phyloP scores from a whole-genome alignment of 2,888 invertebrate genomes.

The Rhingia rostrata region DNA sequence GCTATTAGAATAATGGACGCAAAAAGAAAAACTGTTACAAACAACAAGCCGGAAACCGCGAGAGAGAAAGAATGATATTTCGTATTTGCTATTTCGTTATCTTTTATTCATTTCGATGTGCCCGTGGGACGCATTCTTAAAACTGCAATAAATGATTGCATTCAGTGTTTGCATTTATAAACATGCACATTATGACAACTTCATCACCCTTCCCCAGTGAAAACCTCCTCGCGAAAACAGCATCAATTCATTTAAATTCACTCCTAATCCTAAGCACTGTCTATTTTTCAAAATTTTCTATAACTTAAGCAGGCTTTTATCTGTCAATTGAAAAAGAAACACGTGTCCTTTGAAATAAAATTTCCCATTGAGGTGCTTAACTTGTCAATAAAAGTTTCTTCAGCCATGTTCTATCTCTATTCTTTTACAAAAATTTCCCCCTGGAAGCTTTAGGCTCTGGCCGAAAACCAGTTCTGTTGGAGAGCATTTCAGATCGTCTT shows the following conservation, averaged over 20 bases:
- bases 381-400: constrained; percentile 15
- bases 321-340: constrained; percentile 18
- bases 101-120: no score
- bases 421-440: constrained; percentile 20
- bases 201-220: constrained; percentile 10
- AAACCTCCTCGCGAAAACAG: constrained; percentile 3
- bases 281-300: constrained; percentile 6
- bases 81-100: no score
- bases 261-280: background rate
- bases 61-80: no score
- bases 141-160: background rate
- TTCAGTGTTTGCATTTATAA: no score
- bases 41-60: no score
- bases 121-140: no score
- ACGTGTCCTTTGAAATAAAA: constrained; percentile 12
- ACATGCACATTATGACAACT: background rate
- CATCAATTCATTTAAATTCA: background rate
- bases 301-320: constrained; percentile 13
- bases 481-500: no score
- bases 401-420: background rate
- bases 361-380: constrained; percentile 13
- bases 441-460: constrained; percentile 16
- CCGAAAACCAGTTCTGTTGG: constrained; percentile 22
- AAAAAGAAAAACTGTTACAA: no score
- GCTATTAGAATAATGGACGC: no score